Conservation (phyloP, 1,140 invertebrate species). For the Heliothis virescens region DNA sequence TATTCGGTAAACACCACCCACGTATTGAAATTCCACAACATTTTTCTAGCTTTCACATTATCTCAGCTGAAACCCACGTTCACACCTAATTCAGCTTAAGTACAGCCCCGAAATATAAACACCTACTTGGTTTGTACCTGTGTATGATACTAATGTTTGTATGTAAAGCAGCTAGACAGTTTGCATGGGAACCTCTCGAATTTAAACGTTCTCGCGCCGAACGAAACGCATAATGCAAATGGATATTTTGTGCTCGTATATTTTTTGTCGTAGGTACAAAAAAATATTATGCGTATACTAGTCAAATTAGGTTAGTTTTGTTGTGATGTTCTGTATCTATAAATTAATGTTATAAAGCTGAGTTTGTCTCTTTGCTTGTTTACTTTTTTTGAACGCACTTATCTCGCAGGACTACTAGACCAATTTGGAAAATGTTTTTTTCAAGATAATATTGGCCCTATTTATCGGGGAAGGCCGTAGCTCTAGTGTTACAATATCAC, state of each 20-base stretch:
- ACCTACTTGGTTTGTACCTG: not conserved
- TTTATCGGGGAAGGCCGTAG: too few species aligned
- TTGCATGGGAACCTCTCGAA: conserved; percentile 4
- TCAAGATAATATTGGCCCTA: too few species aligned
- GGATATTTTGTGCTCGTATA: not conserved
- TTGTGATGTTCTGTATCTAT: too few species aligned
- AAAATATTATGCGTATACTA: too few species aligned
- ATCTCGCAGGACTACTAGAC: too few species aligned
- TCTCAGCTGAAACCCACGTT: not conserved
- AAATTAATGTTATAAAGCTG: too few species aligned
- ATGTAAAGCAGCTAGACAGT: conserved; percentile 32
- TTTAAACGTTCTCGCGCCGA: not conserved
- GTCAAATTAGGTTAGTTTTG: too few species aligned
- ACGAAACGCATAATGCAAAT: conserved; percentile 7
- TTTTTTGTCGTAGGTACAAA: not conserved
- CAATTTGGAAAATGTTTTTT: too few species aligned
- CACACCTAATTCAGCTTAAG: not conserved
- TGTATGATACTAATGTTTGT: not conserved
- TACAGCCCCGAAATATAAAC: not conserved
- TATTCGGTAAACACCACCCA: not conserved
- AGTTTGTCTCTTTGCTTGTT: too few species aligned
- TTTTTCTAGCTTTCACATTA: too few species aligned
- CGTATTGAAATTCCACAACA: not conserved
- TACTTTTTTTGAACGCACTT: too few species aligned
- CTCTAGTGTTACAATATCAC: too few species aligned